These are phyloP conservation scores for Crotalus helleri DNA, from an alignment of 2,113 vertebrate genomes.

Conservation along the genomic window DNA sequence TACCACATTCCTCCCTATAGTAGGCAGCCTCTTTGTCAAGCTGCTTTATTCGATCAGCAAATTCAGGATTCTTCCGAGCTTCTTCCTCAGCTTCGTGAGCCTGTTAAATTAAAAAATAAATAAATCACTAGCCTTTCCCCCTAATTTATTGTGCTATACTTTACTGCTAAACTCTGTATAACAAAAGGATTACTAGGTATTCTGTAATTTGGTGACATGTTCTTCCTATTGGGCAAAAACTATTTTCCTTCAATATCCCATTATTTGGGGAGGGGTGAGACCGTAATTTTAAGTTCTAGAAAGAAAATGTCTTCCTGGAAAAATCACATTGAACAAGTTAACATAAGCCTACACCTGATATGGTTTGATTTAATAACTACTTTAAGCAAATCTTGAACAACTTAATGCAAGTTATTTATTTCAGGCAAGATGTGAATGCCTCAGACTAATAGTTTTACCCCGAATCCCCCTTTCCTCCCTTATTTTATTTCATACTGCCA, in stretches of 20 bases:
- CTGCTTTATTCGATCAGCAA: slow-evolving; percentile 84
- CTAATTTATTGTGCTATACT: slow-evolving; percentile 19
- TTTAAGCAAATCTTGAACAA: slow-evolving; percentile 26
- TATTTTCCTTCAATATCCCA: background rate
- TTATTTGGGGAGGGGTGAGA: background rate
- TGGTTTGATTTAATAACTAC: slow-evolving; percentile 2
- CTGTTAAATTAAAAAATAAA: slow-evolving; percentile 59
- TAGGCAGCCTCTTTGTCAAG: slow-evolving; percentile 90
- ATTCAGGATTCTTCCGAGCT: slow-evolving; percentile 81
- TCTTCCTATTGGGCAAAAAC: background rate
- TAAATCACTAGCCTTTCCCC: slow-evolving; percentile 43
- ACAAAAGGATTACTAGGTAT: slow-evolving; percentile 70
- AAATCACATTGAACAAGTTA: background rate
- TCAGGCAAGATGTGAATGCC: slow-evolving; percentile 22
- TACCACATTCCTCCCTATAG: slow-evolving; percentile 88
- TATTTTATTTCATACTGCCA: slow-evolving; percentile 14
- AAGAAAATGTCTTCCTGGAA: background rate
- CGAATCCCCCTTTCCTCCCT: slow-evolving; percentile 60
- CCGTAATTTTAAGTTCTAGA: background rate
- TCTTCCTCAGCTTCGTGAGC: slow-evolving; percentile 84
- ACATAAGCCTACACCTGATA: background rate
- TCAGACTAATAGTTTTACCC: slow-evolving; percentile 64
- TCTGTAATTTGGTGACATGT: slow-evolving; percentile 50
- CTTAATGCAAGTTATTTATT: slow-evolving; percentile 21
- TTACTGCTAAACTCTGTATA: slow-evolving; percentile 33